These are phyloP conservation scores for Macaria notata DNA, from an alignment of 2,888 invertebrate genomes.

Conservation along the genomic window DNA sequence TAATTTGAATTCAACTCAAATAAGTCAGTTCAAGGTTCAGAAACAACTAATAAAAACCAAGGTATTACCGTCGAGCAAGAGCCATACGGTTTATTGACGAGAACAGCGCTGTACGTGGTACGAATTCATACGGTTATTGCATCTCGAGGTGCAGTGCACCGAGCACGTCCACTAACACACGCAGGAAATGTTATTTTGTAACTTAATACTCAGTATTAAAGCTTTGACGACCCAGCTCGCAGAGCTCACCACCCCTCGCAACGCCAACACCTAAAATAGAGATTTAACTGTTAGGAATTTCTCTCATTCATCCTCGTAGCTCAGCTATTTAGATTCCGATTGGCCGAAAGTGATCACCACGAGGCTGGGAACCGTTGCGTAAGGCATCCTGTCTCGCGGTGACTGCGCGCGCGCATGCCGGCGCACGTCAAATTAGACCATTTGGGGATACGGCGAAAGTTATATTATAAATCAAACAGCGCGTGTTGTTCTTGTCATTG, in stretches of 20 bases:
- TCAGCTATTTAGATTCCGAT: slow-evolving; percentile 35
- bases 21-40: slow-evolving; percentile 4
- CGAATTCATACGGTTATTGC: slow-evolving; percentile 24
- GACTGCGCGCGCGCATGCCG: slow-evolving; percentile 44
- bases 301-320: slow-evolving; percentile 45
- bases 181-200: slow-evolving; percentile 25
- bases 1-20: slow-evolving; percentile 7
- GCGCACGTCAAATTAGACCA: slow-evolving; percentile 63
- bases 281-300: slow-evolving; percentile 53
- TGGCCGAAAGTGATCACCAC: slow-evolving; percentile 25
- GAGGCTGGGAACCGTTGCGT: slow-evolving; percentile 36
- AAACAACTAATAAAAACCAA: slow-evolving; percentile 7
- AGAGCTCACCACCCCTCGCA: neutral
- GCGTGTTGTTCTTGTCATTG: slow-evolving; percentile 57
- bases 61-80: slow-evolving; percentile 15
- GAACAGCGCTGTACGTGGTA: slow-evolving; percentile 6
- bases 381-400: slow-evolving; percentile 32
- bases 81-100: slow-evolving; percentile 25
- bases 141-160: slow-evolving; percentile 18
- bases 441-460: slow-evolving; percentile 68
- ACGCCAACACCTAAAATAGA: slow-evolving; percentile 42
- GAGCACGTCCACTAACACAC: slow-evolving; percentile 16
- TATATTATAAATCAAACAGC: slow-evolving; percentile 63
- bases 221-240: slow-evolving; percentile 19
- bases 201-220: slow-evolving; percentile 21